Evolutionary conservation across 2,113 vertebrate genomes (phyloP), one percentile per base, ranked within the genome.

Genomic region (Isurus oxyrinchus): DNA sequence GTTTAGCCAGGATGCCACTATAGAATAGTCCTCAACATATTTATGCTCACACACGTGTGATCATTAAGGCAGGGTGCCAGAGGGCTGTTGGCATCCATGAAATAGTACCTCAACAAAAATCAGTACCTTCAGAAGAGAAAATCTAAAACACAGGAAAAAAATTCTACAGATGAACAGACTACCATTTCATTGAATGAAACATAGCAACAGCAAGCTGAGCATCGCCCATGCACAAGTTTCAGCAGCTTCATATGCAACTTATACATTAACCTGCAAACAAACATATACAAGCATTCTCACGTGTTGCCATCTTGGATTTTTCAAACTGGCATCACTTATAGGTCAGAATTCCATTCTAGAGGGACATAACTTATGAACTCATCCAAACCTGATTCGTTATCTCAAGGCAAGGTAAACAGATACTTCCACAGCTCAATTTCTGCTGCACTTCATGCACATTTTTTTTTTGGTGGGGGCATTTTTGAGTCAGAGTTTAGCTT

Each of bases 91-190:
- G 88, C 88, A 93, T 14, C 57, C 55, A 61, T 61, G 14, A 93
- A 93, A 93, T 93, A 93, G 88, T 93, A 93, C 88, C 88, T 93
- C 88, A 49, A 40, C 40, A 59, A 61, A 93, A 93, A 14, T 61
- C 31, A 93, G 27, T 61, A 57, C 88, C 57, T 35, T 59, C 55
- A 59, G 53, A 35, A 93, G 14, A 57, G 11, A 59, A 93, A 61
- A 93, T 93, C 13, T 31, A 23, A 61, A 35, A 91, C 27, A 91
- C 4, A n/a, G 16, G 87, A 57, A 91, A 81, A 84, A 44, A 21
- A 44, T 84, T 57, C 27, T 90, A 1, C 53, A 90, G 49, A n/a
- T 16, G 27, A 91, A 93, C 88, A 93, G 87, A 90, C 44, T 84
- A 7, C 16, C 81, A 84, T 1, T 21, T 16, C 81, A 40, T 21